phyloP scores from a whole-genome alignment of 2,113 vertebrate genomes.

The Oceanodroma tethys region DNA sequence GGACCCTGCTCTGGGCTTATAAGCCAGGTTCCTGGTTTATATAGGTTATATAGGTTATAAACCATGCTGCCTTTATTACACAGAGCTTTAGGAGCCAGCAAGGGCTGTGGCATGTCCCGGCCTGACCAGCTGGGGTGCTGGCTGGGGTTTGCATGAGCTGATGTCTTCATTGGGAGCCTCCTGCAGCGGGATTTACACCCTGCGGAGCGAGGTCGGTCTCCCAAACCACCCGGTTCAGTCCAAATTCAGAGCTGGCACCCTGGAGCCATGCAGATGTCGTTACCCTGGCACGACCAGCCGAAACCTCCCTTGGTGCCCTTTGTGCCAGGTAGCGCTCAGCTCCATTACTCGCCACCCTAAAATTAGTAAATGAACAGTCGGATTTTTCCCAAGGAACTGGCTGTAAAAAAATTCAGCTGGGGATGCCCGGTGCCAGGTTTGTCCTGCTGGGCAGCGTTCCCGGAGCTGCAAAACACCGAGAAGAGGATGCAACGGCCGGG shows the following conservation, averaged over 20 bases:
- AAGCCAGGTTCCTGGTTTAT: background rate
- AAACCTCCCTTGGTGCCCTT: background rate
- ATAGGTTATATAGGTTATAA: background rate
- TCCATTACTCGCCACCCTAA: background rate
- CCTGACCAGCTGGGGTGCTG: background rate
- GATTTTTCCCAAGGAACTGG: slow-evolving; percentile 16
- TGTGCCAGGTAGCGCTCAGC: background rate
- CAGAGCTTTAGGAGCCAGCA: background rate
- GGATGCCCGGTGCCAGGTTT: background rate
- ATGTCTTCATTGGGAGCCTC: background rate
- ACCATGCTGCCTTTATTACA: background rate
- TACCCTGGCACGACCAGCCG: background rate
- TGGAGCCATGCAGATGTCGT: accelerated
- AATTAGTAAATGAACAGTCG: slow-evolving; percentile 10
- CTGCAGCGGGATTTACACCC: background rate
- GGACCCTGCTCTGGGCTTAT: background rate
- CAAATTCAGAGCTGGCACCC: background rate
- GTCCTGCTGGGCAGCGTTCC: background rate
- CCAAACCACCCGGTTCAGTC: background rate
- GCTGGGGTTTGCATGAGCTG: background rate
- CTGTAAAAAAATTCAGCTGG: background rate
- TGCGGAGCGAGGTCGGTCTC: background rate
- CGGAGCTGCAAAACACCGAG: background rate
- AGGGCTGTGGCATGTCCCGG: background rate
- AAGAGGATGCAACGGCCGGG: background rate